These are phyloP conservation scores for Zaprionus lineosus DNA, from an alignment of 2,888 invertebrate genomes.

Conservation along the genomic window DNA sequence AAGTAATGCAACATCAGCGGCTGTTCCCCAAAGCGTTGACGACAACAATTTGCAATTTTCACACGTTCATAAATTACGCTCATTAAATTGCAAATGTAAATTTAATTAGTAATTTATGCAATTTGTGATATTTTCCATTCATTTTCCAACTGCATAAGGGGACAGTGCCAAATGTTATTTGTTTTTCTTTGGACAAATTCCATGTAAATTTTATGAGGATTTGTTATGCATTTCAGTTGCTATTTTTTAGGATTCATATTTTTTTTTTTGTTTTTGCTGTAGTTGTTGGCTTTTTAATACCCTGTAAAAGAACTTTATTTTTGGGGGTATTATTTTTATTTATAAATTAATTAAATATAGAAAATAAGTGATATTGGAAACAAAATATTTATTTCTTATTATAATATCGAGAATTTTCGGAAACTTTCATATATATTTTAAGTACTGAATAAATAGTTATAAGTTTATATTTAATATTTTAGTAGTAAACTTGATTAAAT, in stretches of 20 bases:
- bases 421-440: no score
- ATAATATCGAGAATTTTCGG: no score
- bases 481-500: no score
- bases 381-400: no score
- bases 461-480: no score
- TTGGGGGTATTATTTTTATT: no score
- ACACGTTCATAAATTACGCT: slow-evolving; percentile 71
- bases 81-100: slow-evolving; percentile 69
- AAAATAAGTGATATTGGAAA: no score
- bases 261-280: neutral
- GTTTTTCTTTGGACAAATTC: slow-evolving; percentile 45
- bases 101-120: slow-evolving; percentile 75
- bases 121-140: slow-evolving; percentile 50
- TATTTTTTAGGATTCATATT: slow-evolving; percentile 30
- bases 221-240: slow-evolving; percentile 54
- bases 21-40: slow-evolving; percentile 13
- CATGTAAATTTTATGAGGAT: slow-evolving; percentile 71
- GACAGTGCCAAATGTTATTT: slow-evolving; percentile 33
- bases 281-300: slow-evolving; percentile 1
- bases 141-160: slow-evolving; percentile 8
- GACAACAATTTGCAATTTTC: slow-evolving; percentile 54
- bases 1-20: slow-evolving; percentile 8
- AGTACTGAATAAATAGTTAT: no score
- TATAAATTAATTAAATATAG: no score
- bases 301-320: no score